Conservation (phyloP, 1,140 invertebrate species). For the Melipona quadrifasciata region DNA sequence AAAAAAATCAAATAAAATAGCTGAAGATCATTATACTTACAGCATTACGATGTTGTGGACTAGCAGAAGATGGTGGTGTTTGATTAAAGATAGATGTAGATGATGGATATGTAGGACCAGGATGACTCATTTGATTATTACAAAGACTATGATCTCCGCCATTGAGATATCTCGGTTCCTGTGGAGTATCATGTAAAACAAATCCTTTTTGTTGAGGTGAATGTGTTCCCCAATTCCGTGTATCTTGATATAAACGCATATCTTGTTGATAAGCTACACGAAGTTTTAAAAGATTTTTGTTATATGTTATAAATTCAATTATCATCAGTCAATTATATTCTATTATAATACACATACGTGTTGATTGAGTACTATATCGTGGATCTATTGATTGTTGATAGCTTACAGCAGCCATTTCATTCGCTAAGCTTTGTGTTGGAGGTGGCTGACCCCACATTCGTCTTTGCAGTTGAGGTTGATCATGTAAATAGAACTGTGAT, state of each 20-base stretch:
- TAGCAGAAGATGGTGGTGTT: conserved; percentile 79
- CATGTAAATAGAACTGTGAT: conserved; percentile 89
- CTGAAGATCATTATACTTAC: conserved; percentile 66
- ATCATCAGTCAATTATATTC: background rate
- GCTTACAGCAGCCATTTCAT: conserved; percentile 78
- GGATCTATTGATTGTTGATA: conserved; percentile 77
- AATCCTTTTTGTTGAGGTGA: conserved; percentile 78
- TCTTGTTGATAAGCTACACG: conserved; percentile 77
- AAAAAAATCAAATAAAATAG: background rate
- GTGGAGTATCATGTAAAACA: conserved; percentile 77
- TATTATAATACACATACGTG: conserved; percentile 10
- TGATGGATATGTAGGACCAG: conserved; percentile 75
- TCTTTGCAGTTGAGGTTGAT: conserved; percentile 85
- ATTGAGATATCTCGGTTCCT: conserved; percentile 80
- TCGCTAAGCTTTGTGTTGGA: conserved; percentile 78
- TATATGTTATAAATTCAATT: background rate
- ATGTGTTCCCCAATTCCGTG: conserved; percentile 76
- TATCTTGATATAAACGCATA: conserved; percentile 78
- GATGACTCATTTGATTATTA: conserved; percentile 80
- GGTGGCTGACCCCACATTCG: conserved; percentile 89
- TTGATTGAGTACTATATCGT: conserved; percentile 73
- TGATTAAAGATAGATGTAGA: conserved; percentile 79
- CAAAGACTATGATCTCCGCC: conserved; percentile 80
- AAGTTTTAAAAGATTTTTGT: background rate
- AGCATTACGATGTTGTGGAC: conserved; percentile 81